These are phyloP conservation scores for Turritopsis rubra DNA, from an alignment of 30 jellyfish, hydroid and myxozoan genomes.

Conservation along the genomic window DNA sequence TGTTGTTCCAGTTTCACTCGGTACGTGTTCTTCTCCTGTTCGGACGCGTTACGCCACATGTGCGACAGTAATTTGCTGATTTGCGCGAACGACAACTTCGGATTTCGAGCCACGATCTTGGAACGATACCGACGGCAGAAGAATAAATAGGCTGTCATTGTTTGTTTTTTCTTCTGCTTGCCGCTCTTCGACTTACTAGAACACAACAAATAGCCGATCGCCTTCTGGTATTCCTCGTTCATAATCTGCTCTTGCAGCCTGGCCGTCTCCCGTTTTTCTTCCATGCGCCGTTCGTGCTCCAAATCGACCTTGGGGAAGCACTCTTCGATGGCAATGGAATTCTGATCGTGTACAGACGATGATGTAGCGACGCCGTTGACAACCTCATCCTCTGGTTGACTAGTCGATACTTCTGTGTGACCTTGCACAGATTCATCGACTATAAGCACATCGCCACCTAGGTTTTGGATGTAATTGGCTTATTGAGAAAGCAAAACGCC, in stretches of 20 bases:
- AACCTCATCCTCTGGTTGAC: background rate
- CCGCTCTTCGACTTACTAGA: slow-evolving; percentile 43
- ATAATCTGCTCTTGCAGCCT: slow-evolving; percentile 23
- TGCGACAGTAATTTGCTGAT: slow-evolving; percentile 32
- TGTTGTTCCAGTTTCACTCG: slow-evolving; percentile 78
- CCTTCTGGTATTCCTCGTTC: slow-evolving; percentile 46
- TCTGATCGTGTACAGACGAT: background rate
- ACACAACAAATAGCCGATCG: slow-evolving; percentile 40
- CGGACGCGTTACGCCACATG: slow-evolving; percentile 58
- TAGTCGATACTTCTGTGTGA: slow-evolving; percentile 18
- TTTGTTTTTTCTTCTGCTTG: slow-evolving; percentile 82
- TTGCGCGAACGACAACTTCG: slow-evolving; percentile 43
- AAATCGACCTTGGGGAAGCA: slow-evolving; percentile 10
- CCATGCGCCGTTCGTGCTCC: slow-evolving; percentile 28
- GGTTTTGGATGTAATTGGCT: no score
- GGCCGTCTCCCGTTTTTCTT: slow-evolving; percentile 31
- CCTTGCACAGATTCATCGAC: slow-evolving; percentile 13
- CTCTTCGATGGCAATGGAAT: slow-evolving; percentile 7
- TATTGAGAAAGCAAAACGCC: no score
- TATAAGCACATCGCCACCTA: slow-evolving; percentile 3
- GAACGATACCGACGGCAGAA: slow-evolving; percentile 44
- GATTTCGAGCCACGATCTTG: slow-evolving; percentile 40
- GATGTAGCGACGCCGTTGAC: background rate
- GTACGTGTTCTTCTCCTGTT: slow-evolving; percentile 48
- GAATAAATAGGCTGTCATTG: slow-evolving; percentile 71